Percentiles rank a stretch among this genome's conserved stretches.
phyloP scores from a whole-genome alignment of 2,888 invertebrate genomes.

The Andrena fulva region DNA sequence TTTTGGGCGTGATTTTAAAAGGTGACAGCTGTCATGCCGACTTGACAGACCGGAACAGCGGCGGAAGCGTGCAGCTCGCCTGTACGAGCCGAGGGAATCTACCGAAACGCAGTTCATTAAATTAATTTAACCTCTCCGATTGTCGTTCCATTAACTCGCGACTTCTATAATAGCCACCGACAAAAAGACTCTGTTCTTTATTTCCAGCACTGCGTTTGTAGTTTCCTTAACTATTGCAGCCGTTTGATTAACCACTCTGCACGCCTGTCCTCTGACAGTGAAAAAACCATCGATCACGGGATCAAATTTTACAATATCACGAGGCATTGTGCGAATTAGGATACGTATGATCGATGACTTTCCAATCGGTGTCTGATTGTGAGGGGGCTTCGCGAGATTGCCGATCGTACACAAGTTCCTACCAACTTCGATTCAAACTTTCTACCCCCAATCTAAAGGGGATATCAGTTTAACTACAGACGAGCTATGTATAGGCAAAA shows the following conservation, averaged over 20 bases:
- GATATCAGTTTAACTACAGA: not conserved
- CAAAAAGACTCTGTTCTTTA: not conserved
- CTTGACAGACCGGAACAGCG: constrained; percentile 80
- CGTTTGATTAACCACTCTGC: constrained; percentile 20
- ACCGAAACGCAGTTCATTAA: constrained; percentile 45
- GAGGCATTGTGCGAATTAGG: constrained; percentile 66
- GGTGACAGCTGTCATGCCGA: constrained; percentile 82
- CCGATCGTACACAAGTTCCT: constrained; percentile 3
- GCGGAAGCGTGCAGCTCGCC: not conserved
- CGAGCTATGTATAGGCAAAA: too few relatives aligned
- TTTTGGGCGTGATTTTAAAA: constrained; percentile 80
- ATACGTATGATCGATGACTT: constrained; percentile 79
- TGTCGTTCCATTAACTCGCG: not conserved
- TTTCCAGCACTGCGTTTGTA: not conserved
- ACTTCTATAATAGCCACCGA: not conserved
- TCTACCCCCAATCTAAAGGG: not conserved
- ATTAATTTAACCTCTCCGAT: too few relatives aligned
- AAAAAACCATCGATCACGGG: constrained; percentile 75
- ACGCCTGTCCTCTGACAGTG: not conserved
- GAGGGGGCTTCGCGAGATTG: constrained; percentile 19
- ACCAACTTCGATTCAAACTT: constrained; percentile 6
- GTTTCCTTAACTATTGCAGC: not conserved
- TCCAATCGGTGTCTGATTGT: constrained; percentile 73
- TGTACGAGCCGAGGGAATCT: constrained; percentile 5
- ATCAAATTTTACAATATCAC: constrained; percentile 79